A percentile compares a stretch with the other conserved stretches of the same genome.
These are phyloP conservation scores for Dichetophora obliterata DNA, from an alignment of 2,888 invertebrate species.

Conservation along the genomic window DNA sequence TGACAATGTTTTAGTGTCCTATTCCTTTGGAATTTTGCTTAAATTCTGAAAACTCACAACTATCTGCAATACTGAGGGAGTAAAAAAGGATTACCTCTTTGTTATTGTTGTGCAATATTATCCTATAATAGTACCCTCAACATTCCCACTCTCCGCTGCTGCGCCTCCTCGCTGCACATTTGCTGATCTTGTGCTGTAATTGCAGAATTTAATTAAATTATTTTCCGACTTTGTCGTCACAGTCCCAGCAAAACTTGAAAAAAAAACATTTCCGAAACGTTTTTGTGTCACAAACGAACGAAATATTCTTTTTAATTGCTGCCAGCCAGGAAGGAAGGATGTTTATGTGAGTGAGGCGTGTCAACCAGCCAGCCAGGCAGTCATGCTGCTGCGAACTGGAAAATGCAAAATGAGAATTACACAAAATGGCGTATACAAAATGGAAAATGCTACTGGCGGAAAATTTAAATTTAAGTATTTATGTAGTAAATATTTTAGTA, in stretches of 20 bases:
- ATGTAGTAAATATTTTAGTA: slow-evolving; percentile 34
- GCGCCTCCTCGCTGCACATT: too few species aligned
- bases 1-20: too few species aligned
- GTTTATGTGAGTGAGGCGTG: slow-evolving; percentile 31
- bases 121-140: too few species aligned
- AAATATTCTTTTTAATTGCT: slow-evolving; percentile 35
- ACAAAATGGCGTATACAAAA: not conserved
- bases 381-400: slow-evolving; percentile 1
- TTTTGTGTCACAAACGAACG: slow-evolving; percentile 30
- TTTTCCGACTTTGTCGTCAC: not conserved
- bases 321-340: slow-evolving; percentile 17
- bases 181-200: slow-evolving; percentile 5
- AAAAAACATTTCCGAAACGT: slow-evolving; percentile 23
- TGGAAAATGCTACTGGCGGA: slow-evolving; percentile 16
- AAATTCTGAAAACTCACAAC: too few species aligned
- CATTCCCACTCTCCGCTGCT: too few species aligned
- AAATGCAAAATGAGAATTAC: not conserved
- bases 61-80: too few species aligned
- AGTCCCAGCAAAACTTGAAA: not conserved
- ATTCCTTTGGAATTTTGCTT: too few species aligned
- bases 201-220: slow-evolving; percentile 35
- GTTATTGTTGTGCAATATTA: too few species aligned
- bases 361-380: slow-evolving; percentile 1
- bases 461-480: slow-evolving; percentile 34
- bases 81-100: too few species aligned